Evolutionary conservation across 1,140 invertebrate genomes (phyloP), one percentile per base, ranked within the genome.

Genomic region (Zaprionus lachaisei): DNA sequence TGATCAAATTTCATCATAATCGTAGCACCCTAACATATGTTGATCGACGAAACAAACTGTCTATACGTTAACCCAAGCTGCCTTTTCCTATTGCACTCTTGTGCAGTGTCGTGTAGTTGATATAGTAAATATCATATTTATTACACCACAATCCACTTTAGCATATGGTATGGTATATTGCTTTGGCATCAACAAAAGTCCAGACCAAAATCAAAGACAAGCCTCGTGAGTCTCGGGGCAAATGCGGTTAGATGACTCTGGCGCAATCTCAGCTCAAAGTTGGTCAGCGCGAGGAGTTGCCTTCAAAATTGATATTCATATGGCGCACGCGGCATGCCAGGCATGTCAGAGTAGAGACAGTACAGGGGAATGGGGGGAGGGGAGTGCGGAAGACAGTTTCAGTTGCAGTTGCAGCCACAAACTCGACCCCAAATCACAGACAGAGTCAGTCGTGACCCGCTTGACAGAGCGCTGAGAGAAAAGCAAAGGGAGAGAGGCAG

Each of bases 371-470:
- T 5, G n/a, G 20, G 6, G 17, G 22, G 26, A 31, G 20, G 20
- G 20, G 44, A 1, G 14, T n/a, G 38, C 38, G 17, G 12, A 34
- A 4, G 51, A 14, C 44, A 26, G 28, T 38, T 41, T 15, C 14
- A 62, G 67, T 62, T 57, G 67, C 72, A 75, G 60, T 62, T 64
- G 51, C 72, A 75, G 67, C 72, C 72, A 47, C 72, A 75, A 47
- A 49, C 54, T 75, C 67, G 72, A 75, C 67, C 72, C 54, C 72
- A 75, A 75, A 75, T 75, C 72, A 75, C 72, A 75, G 72, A 64
- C 51, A 63, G 41, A 17, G 67, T 49, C 72, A 57, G 54, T 70
- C 60, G 67, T 75, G 72, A 62, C 58, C 41, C 65, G 72, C 65
- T 68, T 73, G 71, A 38, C 51, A 67, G 55, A 58, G 22, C 12